Base-by-base conservation (phyloP, 64 coral and sea anemone genomes). In the Montipora foliosa region DNA sequence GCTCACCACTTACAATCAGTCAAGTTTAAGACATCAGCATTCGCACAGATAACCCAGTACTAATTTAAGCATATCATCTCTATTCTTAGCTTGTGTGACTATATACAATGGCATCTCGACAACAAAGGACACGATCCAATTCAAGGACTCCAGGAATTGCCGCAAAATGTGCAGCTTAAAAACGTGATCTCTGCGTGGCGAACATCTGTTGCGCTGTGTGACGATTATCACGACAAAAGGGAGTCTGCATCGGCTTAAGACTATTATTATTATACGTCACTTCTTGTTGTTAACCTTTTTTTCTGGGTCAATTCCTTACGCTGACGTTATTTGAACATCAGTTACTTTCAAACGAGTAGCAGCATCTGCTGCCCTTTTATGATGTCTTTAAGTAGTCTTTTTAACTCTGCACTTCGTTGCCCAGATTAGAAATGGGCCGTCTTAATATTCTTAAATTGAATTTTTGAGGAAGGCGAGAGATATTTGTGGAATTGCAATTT, bases 171-270 rank as follows among this genome's bases (percentile, higher is more conserved):
- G 50, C 70, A 83, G 14, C 80, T 92, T 5, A 92, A 84, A 75
- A 80, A 92, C 68, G 20, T 82, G 58, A 83, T 92, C n/a, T 60
- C 84, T 61, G 80, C 90, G 47, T 92, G 90, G 90, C 16, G 17
- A 86, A 86, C 82, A 4, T 86, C 82, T 49, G 64, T 86, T 49
- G 82, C 70, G 13, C 37, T 86, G 82, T 86, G 82, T 67, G 82
- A 86, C 44, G 21, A 47, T 22, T 86, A 71, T 48, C 66, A 50
- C 44, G 82, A 86, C 45, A 86, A 86, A 45, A 71, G 64, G 44
- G 82, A 86, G 16, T 15, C 82, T 49, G 82, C 82, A 10, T 49
- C 2, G 15, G 82, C 82, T 16, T 47, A 78, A 19, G 3, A 13
- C 60, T 64, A 15, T 11, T 53, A 8, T 24, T 24, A 24, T 24